phyloP scores from a whole-genome alignment of 2,797 vertebrate genomes.

The Dendrocincla fuliginosa region DNA sequence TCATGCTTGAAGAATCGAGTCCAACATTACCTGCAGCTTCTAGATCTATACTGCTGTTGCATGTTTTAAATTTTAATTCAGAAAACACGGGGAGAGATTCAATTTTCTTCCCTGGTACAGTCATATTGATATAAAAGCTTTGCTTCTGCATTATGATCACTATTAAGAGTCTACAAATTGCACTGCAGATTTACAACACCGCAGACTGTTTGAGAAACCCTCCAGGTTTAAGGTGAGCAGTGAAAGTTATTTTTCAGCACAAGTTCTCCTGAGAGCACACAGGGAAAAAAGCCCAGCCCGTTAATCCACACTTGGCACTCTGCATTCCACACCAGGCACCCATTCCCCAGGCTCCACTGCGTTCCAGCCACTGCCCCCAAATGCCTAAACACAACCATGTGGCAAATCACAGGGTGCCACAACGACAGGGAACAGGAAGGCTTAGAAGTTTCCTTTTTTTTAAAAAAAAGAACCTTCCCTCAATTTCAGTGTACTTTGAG shows the following conservation, averaged over 20 bases:
- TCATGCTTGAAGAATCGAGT: not conserved
- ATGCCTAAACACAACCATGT: not conserved
- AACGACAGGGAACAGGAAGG: not conserved
- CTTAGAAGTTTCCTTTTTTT: not conserved
- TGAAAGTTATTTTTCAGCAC: constrained; percentile 41
- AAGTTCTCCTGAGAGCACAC: constrained; percentile 1
- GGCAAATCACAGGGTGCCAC: not conserved
- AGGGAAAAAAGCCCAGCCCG: not conserved
- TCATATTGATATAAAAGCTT: constrained; percentile 24
- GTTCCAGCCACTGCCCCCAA: not conserved
- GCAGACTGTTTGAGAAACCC: not conserved
- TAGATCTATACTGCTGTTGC: not conserved
- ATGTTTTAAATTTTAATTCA: constrained; percentile 47
- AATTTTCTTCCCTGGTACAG: not conserved
- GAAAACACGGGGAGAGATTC: not conserved
- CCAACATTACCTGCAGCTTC: not conserved
- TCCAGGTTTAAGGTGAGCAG: constrained; percentile 28
- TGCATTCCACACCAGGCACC: constrained; percentile 1
- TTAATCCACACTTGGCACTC: not conserved
- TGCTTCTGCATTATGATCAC: constrained; percentile 10
- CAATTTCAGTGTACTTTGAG: constrained; percentile 41
- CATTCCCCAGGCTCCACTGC: not conserved
- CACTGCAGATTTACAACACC: constrained; percentile 12
- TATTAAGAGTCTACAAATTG: constrained; percentile 23
- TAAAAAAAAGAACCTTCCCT: not conserved